Evolutionary conservation across 2,113 vertebrate species (phyloP), one percentile per base, ranked within the genome.

Genomic region (Callopanchax toddi): DNA sequence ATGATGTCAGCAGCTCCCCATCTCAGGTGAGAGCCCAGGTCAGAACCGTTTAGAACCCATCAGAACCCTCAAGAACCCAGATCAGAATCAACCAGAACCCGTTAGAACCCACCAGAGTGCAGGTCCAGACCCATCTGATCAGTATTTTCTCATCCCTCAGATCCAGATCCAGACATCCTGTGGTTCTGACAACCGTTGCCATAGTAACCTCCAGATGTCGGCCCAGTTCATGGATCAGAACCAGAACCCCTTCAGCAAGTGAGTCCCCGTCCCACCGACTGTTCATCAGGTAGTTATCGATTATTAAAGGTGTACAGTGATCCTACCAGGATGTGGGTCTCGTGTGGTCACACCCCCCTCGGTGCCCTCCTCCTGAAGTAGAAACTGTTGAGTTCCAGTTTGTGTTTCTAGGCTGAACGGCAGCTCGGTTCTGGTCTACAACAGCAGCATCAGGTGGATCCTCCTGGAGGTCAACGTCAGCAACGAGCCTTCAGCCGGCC

Each of bases 101-200:
- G 4, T 20, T 11, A 45, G 11, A 20, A 20, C n/a, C 2, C 11
- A 20, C n/a, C 7, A 18, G 17, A 52, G 26, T n/a, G 11, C 26
- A 6, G n/a, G 10, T 59, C 15, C 34, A 26, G 48, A 60, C 29
- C 16, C 46, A 4, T 46, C 11, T 39, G 13, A 5, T 23, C 9
- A n/a, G 8, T n/a, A 5, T 56, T 6, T 34, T 20, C 44, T 43
- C 16, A 0, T 39, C 34, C 16, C 0, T 15, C 88, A 99, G 97
- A 82, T 98, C 16, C 92, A 98, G 67, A 94, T 99, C 83, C 92
- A 94, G 90, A 97, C 98, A 79, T 91, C 93, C 1, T 99, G 97
- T 1, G 96, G 97, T 45, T 56, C 65, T 0, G 97, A 99, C 77
- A 94, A 96, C 75, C 87, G 82, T 44, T 99, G 97, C 60, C 91